Percentiles rank a stretch among this genome's conserved stretches.
These are phyloP conservation scores for Batillaria attramentaria DNA, from an alignment of 1,140 invertebrate species.

Conservation along the genomic window DNA sequence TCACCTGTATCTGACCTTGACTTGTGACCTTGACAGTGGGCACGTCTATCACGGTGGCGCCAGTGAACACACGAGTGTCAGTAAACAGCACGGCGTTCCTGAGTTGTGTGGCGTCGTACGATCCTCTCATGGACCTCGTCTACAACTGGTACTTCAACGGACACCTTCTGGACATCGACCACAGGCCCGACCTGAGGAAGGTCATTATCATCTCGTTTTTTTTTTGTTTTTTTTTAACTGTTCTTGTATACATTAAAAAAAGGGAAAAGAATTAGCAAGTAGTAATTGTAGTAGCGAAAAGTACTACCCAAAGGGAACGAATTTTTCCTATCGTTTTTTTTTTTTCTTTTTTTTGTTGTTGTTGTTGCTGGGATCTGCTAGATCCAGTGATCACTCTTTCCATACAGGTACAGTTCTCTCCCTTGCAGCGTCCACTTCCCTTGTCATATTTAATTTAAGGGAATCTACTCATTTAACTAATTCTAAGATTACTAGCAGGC, in stretches of 20 bases:
- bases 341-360: too few relatives aligned
- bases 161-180: conserved; percentile 33
- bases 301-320: too few relatives aligned
- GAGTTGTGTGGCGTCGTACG: conserved; percentile 48
- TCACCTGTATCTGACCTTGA: background rate
- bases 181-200: background rate
- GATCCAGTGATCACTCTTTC: too few relatives aligned
- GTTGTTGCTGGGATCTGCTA: too few relatives aligned
- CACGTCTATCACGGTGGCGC: conserved; percentile 43
- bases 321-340: too few relatives aligned
- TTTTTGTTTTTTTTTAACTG: background rate
- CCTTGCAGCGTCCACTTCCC: too few relatives aligned
- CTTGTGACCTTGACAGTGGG: conserved; percentile 39
- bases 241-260: background rate
- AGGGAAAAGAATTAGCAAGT: background rate
- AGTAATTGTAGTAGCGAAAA: too few relatives aligned
- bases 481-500: too few relatives aligned
- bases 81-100: conserved; percentile 61
- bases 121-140: conserved; percentile 40
- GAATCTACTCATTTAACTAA: too few relatives aligned
- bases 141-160: conserved; percentile 60
- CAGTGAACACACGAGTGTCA: conserved; percentile 22
- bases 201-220: too few relatives aligned
- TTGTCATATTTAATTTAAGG: too few relatives aligned
- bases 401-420: too few relatives aligned